phyloP scores from a whole-genome alignment of 2,888 invertebrate genomes.

The Penaeus monodon region DNA sequence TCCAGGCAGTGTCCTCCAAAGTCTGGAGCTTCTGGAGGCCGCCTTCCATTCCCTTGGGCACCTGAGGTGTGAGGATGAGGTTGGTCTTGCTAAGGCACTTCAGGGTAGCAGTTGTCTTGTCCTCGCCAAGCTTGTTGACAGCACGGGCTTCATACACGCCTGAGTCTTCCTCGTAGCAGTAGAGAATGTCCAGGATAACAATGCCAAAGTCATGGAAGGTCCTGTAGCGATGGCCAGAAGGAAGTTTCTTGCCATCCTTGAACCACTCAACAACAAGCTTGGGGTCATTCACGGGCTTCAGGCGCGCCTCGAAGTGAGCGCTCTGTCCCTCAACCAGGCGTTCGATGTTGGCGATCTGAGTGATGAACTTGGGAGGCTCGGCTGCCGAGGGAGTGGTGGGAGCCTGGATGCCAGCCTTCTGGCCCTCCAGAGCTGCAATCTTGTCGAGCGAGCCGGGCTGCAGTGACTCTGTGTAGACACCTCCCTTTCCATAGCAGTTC shows the following conservation, averaged over 20 bases:
- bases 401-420: constrained; percentile 70
- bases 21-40: constrained; percentile 93
- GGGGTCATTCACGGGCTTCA: constrained; percentile 94
- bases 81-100: constrained; percentile 90
- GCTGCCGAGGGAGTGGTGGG: constrained; percentile 69
- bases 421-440: constrained; percentile 86
- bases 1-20: constrained; percentile 89
- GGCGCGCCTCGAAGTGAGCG: constrained; percentile 86
- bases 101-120: constrained; percentile 85
- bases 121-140: constrained; percentile 89
- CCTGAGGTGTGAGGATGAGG: constrained; percentile 90
- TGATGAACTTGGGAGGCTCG: constrained; percentile 90
- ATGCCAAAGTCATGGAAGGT: constrained; percentile 98
- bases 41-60: constrained; percentile 94
- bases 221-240: constrained; percentile 94
- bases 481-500: constrained; percentile 85
- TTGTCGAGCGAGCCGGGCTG: constrained; percentile 91
- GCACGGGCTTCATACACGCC: constrained; percentile 95
- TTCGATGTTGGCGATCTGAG: constrained; percentile 86
- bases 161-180: constrained; percentile 96
- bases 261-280: constrained; percentile 95
- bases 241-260: constrained; percentile 90
- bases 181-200: constrained; percentile 93
- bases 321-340: constrained; percentile 94
- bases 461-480: constrained; percentile 88